These are phyloP conservation scores for Malaclemys terrapin DNA, from an alignment of 2,113 vertebrate species.

Conservation along the genomic window DNA sequence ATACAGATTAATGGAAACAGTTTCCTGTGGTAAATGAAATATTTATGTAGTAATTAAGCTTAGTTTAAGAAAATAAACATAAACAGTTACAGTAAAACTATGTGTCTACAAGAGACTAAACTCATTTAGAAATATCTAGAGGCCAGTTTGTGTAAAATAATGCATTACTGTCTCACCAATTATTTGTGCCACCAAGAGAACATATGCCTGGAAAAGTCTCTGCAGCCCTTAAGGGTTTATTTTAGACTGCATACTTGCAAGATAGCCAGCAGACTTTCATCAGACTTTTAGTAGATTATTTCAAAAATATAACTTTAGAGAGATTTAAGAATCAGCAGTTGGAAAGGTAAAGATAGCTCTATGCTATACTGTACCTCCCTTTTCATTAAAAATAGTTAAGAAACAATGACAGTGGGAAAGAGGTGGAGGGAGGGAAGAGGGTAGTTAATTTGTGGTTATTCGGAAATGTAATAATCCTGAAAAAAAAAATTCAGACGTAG, in stretches of 20 bases:
- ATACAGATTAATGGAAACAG: constrained; percentile 31
- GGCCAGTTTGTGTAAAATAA: constrained; percentile 14
- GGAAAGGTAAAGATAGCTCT: not conserved
- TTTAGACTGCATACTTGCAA: not conserved
- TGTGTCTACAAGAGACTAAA: not conserved
- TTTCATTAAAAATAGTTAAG: not conserved
- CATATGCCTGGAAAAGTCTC: not conserved
- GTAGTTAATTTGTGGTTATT: not conserved
- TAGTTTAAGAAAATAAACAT: constrained; percentile 53
- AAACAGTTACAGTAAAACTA: not conserved
- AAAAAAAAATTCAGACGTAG: not conserved
- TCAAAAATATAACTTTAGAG: not conserved
- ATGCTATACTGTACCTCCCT: not conserved
- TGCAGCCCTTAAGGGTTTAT: not conserved
- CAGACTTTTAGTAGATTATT: not conserved
- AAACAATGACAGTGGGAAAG: not conserved
- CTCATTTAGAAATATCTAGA: constrained; percentile 4
- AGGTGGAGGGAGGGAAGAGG: not conserved
- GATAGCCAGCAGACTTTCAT: not conserved
- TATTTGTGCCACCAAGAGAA: not conserved
- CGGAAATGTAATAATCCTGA: not conserved
- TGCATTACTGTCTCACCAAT: not conserved
- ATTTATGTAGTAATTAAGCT: constrained; percentile 42
- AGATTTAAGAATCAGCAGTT: not conserved
- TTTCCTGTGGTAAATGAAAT: constrained; percentile 33